A percentile compares a stretch with the other conserved stretches of the same genome.
phyloP scores from a whole-genome alignment of 2,888 invertebrate genomes.

The Schrankia costaestrigalis region DNA sequence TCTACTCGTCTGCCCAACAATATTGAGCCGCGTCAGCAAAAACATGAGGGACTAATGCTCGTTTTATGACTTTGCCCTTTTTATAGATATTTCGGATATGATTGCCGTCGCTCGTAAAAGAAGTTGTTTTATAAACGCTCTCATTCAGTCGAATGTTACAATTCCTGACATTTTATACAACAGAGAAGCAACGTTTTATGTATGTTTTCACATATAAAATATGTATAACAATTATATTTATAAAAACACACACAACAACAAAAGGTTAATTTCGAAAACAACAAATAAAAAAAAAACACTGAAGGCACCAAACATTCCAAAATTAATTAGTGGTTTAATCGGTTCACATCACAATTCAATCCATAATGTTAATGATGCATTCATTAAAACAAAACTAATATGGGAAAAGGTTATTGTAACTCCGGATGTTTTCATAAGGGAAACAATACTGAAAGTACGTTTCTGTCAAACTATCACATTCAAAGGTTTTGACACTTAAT shows the following conservation, averaged over 20 bases:
- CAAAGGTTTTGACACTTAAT: too few species aligned
- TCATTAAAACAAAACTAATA: too few species aligned
- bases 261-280: constrained; percentile 19
- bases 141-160: constrained; percentile 35
- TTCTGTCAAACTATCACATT: too few species aligned
- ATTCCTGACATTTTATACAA: background rate
- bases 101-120: constrained; percentile 65
- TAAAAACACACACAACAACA: constrained; percentile 3
- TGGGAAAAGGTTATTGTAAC: too few species aligned
- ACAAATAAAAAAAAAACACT: constrained; percentile 19
- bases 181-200: background rate
- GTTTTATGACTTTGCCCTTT: constrained; percentile 67
- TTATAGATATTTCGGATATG: constrained; percentile 68
- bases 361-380: constrained; percentile 6
- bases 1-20: constrained; percentile 38
- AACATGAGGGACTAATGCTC: constrained; percentile 64
- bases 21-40: constrained; percentile 53
- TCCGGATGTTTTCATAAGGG: constrained; percentile 30
- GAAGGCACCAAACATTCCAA: constrained; percentile 27
- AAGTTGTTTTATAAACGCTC: constrained; percentile 52
- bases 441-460: too few species aligned
- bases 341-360: constrained; percentile 2
- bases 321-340: constrained; percentile 40
- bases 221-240: too few species aligned
- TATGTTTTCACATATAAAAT: background rate